phyloP scores from a whole-genome alignment of 2,888 invertebrate species.

The Eledone cirrhosa region DNA sequence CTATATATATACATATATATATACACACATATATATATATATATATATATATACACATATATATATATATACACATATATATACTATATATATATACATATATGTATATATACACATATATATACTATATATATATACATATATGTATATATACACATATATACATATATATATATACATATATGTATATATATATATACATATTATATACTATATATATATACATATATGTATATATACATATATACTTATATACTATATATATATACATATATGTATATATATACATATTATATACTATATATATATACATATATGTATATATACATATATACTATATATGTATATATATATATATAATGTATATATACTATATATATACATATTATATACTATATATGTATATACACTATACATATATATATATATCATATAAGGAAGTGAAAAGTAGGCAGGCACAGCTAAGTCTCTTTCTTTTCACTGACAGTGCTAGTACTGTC shows the following conservation, averaged over 20 bases:
- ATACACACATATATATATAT: not conserved
- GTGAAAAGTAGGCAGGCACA: no score
- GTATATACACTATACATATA: no score
- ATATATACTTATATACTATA: not conserved
- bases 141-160: not conserved
- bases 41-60: not conserved
- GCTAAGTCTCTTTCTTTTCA: slow-evolving; percentile 11
- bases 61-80: not conserved
- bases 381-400: not conserved
- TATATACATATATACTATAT: not conserved
- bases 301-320: no score
- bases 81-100: no score
- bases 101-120: no score
- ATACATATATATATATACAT: not conserved
- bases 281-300: not conserved
- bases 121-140: no score
- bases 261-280: not conserved
- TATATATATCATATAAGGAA: no score
- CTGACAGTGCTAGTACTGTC: no score
- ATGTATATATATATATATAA: no score
- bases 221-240: not conserved
- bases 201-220: no score
- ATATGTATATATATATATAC: not conserved
- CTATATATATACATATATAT: no score
- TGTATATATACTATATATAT: no score